Evolutionary conservation across 2,888 invertebrate species (phyloP).

Genomic region (Rotaria macrura): DNA sequence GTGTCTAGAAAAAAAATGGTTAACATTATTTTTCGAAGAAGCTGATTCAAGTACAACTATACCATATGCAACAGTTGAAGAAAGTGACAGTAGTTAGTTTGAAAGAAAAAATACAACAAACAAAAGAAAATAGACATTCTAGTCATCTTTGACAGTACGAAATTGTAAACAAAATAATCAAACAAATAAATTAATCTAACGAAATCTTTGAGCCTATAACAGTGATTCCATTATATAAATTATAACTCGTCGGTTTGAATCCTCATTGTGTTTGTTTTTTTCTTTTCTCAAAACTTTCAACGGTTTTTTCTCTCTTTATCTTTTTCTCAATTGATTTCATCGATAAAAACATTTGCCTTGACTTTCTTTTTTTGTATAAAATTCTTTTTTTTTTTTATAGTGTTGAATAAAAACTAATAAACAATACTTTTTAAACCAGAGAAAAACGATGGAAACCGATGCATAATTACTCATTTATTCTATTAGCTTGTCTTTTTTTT

Average conservation of each 20-base stretch:
- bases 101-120: not conserved
- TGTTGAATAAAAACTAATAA: not conserved
- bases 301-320: not conserved
- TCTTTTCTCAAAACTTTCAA: too few species aligned
- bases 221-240: not conserved
- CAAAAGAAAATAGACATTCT: not conserved
- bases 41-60: not conserved
- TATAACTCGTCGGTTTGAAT: too few species aligned
- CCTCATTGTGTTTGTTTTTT: too few species aligned
- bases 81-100: not conserved
- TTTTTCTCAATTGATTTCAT: not conserved
- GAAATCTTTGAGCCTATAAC: not conserved
- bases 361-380: not conserved
- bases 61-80: not conserved
- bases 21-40: conserved; percentile 17
- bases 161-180: not conserved
- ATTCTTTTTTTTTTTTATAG: not conserved
- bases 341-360: not conserved
- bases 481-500: too few species aligned
- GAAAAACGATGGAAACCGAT: too few species aligned
- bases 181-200: not conserved
- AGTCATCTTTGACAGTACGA: not conserved
- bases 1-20: conserved; percentile 10
- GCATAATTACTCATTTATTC: too few species aligned
- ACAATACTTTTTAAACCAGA: not conserved